phyloP scores from a whole-genome alignment of 2,888 invertebrate genomes.

The Cacoxenus indagator region DNA sequence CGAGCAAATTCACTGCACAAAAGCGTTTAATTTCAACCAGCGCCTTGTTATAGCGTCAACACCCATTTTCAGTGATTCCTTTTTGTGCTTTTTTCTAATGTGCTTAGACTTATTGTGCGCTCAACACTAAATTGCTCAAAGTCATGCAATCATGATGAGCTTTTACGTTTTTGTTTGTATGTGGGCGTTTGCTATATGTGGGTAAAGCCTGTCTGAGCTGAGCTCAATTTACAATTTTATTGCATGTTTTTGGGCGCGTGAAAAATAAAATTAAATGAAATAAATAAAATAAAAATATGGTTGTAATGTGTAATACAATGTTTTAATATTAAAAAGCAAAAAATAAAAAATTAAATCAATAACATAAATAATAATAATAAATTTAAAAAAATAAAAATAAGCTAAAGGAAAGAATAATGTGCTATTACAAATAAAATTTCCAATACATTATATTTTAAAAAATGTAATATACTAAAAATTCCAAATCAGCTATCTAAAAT shows the following conservation, averaged over 20 bases:
- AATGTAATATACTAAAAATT: too few relatives aligned
- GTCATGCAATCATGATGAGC: not conserved
- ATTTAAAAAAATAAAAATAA: too few relatives aligned
- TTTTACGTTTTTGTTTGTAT: not conserved
- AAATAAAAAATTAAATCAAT: too few relatives aligned
- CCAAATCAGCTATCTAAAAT: too few relatives aligned
- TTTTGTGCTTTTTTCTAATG: not conserved
- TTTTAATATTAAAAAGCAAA: too few relatives aligned
- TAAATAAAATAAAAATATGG: too few relatives aligned
- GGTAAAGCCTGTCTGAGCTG: not conserved
- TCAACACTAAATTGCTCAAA: not conserved
- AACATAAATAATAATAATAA: too few relatives aligned
- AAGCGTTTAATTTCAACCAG: not conserved
- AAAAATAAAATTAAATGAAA: too few relatives aligned
- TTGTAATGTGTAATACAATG: too few relatives aligned
- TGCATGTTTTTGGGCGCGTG: constrained; percentile 32
- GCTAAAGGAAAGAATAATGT: too few relatives aligned
- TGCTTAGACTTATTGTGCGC: not conserved
- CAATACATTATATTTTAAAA: too few relatives aligned
- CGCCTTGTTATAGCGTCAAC: not conserved
- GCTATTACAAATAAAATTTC: too few relatives aligned
- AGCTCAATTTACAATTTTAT: constrained; percentile 30
- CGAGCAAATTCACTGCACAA: constrained; percentile 1
- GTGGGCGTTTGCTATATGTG: not conserved
- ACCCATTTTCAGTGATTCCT: not conserved